Evolutionary conservation across 1,140 invertebrate genomes (phyloP), one percentile per base, ranked within the genome.

Genomic region (Ruditapes philippinarum): DNA sequence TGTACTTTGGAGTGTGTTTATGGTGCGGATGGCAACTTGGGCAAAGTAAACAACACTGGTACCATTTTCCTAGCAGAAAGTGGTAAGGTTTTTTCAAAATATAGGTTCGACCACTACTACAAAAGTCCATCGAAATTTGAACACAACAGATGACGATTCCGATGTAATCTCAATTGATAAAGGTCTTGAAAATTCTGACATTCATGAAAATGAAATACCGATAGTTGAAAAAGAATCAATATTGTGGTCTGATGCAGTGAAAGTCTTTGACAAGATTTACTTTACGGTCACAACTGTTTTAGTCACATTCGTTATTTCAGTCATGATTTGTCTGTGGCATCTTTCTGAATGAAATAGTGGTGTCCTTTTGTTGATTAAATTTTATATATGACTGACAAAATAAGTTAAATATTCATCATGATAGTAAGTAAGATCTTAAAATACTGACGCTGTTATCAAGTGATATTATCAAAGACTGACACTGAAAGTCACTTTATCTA

Each of bases 1-100:
- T 36, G 51, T 79, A 25, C 14, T 57, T 19, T 79, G 74, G 74
- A 79, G 74, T 40, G 74, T 79, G 25, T 4, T 79, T 33, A 57
- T 79, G 3, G 45, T 51, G 22, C 25, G 51, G 14, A 51, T 79
- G n/a, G 28, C 74, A 11, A 49, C 1, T 28, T 51, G 42, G 42
- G 3, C 1, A 17, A 3, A 42, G 7, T 11, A 1, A 3, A 79
- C n/a, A 49, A 40, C 5, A 11, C 31, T 5, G 22, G 25, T 73
- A 40, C 36, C 68, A 42, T 5, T 22, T 7, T 2, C 33, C 4
- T 25, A 42, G 1, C 4, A 38, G 9, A 73, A 11, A 73, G 19
- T 73, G 9, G 68, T 73, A 19, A 40, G 19, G 14, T 11, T 2
- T 33, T 40, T 12, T 22, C 19, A 57, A 5, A 57, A 25, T 4